Percentiles rank a stretch among this genome's conserved stretches.
phyloP scores from a whole-genome alignment of 2,888 invertebrate genomes.

The Frankliniella intonsa region DNA sequence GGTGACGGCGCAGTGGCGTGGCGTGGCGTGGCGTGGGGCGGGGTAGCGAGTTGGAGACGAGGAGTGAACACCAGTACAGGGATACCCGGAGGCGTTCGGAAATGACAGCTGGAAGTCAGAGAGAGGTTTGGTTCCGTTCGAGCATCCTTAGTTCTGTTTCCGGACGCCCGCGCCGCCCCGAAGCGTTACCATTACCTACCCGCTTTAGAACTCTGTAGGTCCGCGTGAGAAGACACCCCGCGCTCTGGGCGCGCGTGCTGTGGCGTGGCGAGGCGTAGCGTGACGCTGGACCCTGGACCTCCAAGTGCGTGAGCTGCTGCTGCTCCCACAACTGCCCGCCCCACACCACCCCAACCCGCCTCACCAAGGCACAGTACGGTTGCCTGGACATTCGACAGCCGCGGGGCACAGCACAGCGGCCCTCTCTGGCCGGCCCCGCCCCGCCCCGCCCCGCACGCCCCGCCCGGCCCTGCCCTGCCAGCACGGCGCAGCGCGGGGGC shows the following conservation, averaged over 20 bases:
- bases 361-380: not conserved
- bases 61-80: too few species aligned
- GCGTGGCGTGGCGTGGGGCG: too few species aligned
- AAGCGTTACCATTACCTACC: not conserved
- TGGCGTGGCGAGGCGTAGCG: not conserved
- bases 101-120: too few species aligned
- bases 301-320: not conserved
- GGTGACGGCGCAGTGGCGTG: too few species aligned
- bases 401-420: not conserved
- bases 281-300: not conserved
- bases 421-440: too few species aligned
- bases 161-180: not conserved
- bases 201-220: not conserved
- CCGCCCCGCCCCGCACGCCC: too few species aligned
- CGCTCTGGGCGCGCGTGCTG: not conserved
- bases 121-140: too few species aligned
- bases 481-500: not conserved
- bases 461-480: too few species aligned
- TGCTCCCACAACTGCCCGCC: too few species aligned
- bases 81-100: too few species aligned
- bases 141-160: not conserved
- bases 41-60: too few species aligned
- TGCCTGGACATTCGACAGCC: not conserved
- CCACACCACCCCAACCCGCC: too few species aligned
- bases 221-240: not conserved